Percentiles rank a stretch among this genome's conserved stretches.
Evolutionary conservation across 2,113 vertebrate genomes (phyloP).

Genomic region (Lathamus discolor): DNA sequence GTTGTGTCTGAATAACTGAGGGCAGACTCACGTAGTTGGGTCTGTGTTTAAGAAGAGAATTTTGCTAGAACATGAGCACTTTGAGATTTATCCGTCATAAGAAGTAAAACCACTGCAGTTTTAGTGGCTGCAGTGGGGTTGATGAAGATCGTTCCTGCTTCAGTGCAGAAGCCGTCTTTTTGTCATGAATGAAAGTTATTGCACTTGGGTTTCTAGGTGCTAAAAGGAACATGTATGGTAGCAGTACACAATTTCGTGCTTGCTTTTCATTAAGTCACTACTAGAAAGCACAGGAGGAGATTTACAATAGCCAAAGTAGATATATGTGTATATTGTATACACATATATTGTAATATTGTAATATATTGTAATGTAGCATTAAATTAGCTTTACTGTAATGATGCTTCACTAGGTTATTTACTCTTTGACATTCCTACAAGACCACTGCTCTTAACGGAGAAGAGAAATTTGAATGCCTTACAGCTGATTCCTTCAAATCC

Average conservation of each 20-base stretch:
- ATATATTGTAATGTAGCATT: neutral
- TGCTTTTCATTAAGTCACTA: neutral
- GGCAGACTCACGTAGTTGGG: rapidly evolving
- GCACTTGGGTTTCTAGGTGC: neutral
- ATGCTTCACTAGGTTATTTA: neutral
- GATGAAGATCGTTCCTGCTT: neutral
- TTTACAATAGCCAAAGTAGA: neutral
- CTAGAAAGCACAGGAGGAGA: neutral
- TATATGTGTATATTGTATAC: no score
- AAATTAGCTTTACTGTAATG: neutral
- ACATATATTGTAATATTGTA: no score
- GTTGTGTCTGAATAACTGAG: neutral
- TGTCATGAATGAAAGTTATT: neutral
- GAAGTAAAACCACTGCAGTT: neutral
- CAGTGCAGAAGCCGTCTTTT: neutral
- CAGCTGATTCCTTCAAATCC: neutral
- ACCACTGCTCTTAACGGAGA: neutral
- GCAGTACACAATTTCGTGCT: neutral
- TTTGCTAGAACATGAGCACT: neutral
- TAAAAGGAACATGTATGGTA: neutral
- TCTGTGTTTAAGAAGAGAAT: neutral
- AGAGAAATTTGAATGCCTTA: neutral
- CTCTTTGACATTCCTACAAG: neutral
- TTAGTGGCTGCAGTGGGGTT: neutral
- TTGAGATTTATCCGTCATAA: neutral